Evolutionary conservation across 2,113 vertebrate species (phyloP).

Genomic region (Albula goreensis): DNA sequence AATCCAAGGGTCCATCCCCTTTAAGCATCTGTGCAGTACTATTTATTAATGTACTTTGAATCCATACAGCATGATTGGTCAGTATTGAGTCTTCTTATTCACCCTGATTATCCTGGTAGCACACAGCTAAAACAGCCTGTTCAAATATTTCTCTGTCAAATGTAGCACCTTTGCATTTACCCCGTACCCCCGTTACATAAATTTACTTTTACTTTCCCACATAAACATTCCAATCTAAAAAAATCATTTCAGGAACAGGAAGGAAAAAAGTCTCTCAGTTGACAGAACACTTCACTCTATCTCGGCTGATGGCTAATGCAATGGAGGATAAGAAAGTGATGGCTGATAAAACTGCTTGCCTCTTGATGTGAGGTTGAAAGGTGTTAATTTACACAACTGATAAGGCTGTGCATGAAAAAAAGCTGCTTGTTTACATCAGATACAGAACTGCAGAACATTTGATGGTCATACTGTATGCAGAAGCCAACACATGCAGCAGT

Average conservation of each 20-base stretch:
- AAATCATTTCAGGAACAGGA: too few species aligned
- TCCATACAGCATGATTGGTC: too few species aligned
- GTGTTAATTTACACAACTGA: neutral
- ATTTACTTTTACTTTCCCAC: neutral
- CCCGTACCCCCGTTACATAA: too few species aligned
- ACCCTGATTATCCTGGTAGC: too few species aligned
- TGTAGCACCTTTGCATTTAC: too few species aligned
- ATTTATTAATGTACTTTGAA: too few species aligned
- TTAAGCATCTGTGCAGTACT: too few species aligned
- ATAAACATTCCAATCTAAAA: too few species aligned
- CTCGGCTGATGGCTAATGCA: neutral
- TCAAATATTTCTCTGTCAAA: too few species aligned
- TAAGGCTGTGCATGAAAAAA: neutral
- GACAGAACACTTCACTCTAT: neutral
- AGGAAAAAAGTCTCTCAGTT: neutral
- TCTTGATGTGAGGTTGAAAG: neutral
- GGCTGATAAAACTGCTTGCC: neutral
- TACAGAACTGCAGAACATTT: conserved; percentile 21
- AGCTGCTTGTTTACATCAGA: conserved; percentile 4
- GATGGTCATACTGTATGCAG: neutral
- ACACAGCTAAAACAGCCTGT: too few species aligned
- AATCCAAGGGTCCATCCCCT: neutral
- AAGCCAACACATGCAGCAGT: conserved; percentile 20
- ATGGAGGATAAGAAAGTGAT: neutral
- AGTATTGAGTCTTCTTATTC: too few species aligned